phyloP scores from a whole-genome alignment of 2,888 invertebrate species.

The Meghimatium bilineatum region DNA sequence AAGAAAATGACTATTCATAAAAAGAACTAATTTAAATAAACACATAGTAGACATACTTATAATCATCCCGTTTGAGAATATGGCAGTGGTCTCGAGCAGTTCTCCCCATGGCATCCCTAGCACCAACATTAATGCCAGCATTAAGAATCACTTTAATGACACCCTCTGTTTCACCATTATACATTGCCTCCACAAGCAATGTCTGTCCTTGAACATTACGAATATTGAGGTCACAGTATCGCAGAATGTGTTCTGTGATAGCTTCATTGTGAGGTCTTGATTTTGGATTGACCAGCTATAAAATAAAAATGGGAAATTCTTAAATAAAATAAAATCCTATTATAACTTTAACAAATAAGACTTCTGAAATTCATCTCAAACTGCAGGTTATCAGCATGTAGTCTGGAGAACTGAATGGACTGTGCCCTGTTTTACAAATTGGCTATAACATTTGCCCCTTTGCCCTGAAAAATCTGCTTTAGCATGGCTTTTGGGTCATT shows the following conservation, averaged over 20 bases:
- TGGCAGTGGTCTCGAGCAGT: conserved; percentile 63
- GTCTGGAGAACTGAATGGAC: too few relatives aligned
- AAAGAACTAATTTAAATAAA: not conserved
- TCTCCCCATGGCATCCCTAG: conserved; percentile 64
- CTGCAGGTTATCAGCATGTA: too few relatives aligned
- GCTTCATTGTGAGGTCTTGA: conserved; percentile 58
- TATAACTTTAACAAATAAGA: too few relatives aligned
- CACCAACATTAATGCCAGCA: conserved; percentile 61
- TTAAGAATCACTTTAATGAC: conserved; percentile 63
- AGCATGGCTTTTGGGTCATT: too few relatives aligned
- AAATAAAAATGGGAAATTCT: not conserved
- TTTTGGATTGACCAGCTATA: conserved; percentile 54
- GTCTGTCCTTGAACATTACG: conserved; percentile 66
- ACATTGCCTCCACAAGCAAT: conserved; percentile 67
- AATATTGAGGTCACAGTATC: conserved; percentile 58
- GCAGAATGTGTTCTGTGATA: conserved; percentile 63
- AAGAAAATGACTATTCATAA: too few relatives aligned
- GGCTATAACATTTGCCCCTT: too few relatives aligned
- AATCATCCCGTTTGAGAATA: conserved; percentile 55
- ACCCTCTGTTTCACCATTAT: conserved; percentile 56
- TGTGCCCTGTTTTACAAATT: too few relatives aligned
- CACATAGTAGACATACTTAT: conserved; percentile 47
- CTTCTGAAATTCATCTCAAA: too few relatives aligned
- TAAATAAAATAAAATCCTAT: too few relatives aligned
- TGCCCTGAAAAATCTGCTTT: too few relatives aligned